Percentiles rank a stretch among this genome's conserved stretches.
These are phyloP conservation scores for Acanthosepion esculentum DNA, from an alignment of 2,888 invertebrate species.

Conservation along the genomic window DNA sequence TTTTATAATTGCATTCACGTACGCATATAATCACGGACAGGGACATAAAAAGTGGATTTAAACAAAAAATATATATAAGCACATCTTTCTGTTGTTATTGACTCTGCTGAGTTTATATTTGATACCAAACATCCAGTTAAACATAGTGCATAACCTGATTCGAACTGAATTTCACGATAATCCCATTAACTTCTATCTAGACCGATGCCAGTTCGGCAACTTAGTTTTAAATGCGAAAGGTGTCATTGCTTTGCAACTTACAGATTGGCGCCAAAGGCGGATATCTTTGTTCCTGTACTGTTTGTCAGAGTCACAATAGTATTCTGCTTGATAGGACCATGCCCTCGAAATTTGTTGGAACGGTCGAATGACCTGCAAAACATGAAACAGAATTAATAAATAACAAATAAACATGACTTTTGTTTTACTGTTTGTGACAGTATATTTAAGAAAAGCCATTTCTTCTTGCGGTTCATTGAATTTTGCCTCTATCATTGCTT, in stretches of 20 bases:
- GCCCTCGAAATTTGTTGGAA: constrained; percentile 52
- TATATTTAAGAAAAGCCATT: no score
- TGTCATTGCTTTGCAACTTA: constrained; percentile 57
- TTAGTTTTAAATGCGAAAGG: neutral
- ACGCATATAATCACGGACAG: no score
- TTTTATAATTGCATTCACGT: no score
- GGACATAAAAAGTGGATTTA: no score
- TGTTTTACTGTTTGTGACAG: no score
- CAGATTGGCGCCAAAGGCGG: constrained; percentile 87
- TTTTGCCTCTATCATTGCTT: no score
- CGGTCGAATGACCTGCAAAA: constrained; percentile 63
- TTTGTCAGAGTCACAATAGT: constrained; percentile 89
- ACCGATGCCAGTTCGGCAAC: neutral
- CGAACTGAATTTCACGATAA: neutral
- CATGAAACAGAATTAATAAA: neutral
- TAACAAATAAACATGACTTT: neutral
- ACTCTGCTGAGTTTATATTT: no score
- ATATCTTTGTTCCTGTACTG: constrained; percentile 84
- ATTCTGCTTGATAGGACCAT: constrained; percentile 87
- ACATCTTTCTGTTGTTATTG: no score
- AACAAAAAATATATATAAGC: no score
- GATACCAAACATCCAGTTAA: no score
- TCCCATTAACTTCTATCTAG: neutral
- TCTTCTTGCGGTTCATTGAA: no score
- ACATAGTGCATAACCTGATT: no score